phyloP scores from a whole-genome alignment of 2,113 vertebrate species.

The Myotis yumanensis region DNA sequence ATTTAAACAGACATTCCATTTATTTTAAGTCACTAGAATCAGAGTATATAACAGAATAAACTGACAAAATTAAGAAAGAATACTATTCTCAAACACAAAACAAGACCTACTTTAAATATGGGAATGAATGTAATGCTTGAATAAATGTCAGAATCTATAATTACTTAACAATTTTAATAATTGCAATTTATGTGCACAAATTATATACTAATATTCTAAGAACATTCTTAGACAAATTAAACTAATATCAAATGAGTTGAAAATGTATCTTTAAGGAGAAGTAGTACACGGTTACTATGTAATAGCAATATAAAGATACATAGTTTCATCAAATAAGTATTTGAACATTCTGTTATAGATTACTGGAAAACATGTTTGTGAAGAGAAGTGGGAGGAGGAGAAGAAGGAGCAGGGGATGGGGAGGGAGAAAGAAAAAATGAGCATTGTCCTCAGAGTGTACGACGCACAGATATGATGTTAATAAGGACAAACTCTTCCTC shows the following conservation, averaged over 20 bases:
- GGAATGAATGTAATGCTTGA: not conserved
- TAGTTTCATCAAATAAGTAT: not conserved
- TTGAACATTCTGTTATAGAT: not conserved
- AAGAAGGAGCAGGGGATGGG: not conserved
- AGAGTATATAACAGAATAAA: not conserved
- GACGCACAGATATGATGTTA: not conserved
- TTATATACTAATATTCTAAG: not conserved
- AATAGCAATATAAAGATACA: not conserved
- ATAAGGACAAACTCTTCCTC: not conserved
- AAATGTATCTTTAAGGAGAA: not conserved
- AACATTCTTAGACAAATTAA: not conserved
- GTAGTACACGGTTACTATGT: not conserved
- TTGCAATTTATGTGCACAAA: not conserved
- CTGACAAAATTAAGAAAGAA: not conserved
- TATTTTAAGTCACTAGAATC: not conserved
- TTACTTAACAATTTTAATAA: slow-evolving; percentile 14
- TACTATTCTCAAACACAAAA: not conserved
- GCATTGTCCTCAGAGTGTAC: fast-evolving
- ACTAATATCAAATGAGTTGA: not conserved
- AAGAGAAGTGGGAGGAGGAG: not conserved
- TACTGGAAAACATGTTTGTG: not conserved
- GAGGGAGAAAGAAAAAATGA: not conserved
- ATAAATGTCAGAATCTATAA: not conserved
- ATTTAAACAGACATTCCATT: not conserved
- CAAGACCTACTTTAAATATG: not conserved